A percentile compares a stretch with the other conserved stretches of the same genome.
Evolutionary conservation across 2,797 vertebrate genomes (phyloP).

Genomic region (Echeneis naucrates): DNA sequence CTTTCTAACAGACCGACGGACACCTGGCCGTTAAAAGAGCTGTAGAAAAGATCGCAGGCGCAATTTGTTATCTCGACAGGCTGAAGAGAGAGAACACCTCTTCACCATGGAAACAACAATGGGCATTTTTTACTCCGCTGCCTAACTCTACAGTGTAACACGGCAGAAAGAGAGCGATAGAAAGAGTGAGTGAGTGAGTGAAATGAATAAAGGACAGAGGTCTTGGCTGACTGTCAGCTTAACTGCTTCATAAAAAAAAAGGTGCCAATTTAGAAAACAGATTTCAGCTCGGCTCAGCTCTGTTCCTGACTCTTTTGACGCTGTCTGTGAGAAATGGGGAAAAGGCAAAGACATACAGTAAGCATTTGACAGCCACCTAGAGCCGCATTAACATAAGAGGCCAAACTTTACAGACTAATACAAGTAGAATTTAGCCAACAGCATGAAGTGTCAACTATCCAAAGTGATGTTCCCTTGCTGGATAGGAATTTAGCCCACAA

Average conservation of each 20-base stretch:
- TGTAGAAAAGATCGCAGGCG: constrained; percentile 31
- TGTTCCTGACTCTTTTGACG: constrained; percentile 21
- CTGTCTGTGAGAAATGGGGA: constrained; percentile 19
- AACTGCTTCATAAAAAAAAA: constrained; percentile 71
- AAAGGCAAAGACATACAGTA: constrained; percentile 29
- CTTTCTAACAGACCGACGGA: constrained; percentile 66
- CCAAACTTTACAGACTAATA: constrained; percentile 42
- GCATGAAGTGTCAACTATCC: constrained; percentile 47
- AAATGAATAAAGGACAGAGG: constrained; percentile 67
- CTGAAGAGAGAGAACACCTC: constrained; percentile 29
- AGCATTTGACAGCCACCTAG: constrained; percentile 42
- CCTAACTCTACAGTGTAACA: constrained; percentile 20
- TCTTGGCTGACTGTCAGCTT: constrained; percentile 68
- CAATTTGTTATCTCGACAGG: constrained; percentile 48
- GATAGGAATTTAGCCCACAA: constrained; percentile 27
- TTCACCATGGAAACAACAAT: constrained; percentile 34
- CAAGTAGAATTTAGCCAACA: constrained; percentile 3
- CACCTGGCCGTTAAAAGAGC: constrained; percentile 43
- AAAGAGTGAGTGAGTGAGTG: constrained; percentile 29
- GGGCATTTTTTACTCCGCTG: constrained; percentile 31
- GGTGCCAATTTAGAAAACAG: constrained; percentile 65
- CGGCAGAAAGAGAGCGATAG: constrained; percentile 21
- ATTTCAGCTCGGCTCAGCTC: constrained; percentile 36
- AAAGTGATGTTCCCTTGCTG: constrained; percentile 16
- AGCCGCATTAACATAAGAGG: constrained; percentile 46